phyloP scores from a whole-genome alignment of 2,888 invertebrate species.

The Ctenicera cuprea region DNA sequence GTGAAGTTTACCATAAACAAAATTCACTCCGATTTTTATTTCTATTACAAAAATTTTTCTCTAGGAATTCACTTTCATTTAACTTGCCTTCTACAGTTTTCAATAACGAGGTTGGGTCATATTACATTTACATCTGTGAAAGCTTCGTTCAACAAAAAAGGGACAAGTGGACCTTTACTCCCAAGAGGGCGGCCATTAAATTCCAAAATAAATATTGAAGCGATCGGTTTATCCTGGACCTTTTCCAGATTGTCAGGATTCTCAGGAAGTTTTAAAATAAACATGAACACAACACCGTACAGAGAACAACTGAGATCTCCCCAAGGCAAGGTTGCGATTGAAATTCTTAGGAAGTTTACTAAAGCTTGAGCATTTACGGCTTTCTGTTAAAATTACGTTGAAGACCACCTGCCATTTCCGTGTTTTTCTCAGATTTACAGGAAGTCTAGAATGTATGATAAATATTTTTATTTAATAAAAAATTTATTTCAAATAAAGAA shows the following conservation, averaged over 20 bases:
- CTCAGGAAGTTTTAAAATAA: conserved; percentile 37
- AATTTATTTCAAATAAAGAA: no score
- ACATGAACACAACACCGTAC: conserved; percentile 37
- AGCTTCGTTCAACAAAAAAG: not conserved
- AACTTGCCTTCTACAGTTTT: not conserved
- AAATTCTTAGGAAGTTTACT: conserved; percentile 39
- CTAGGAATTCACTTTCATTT: not conserved
- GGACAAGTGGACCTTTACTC: conserved; percentile 2
- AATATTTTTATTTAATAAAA: no score
- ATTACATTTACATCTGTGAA: not conserved
- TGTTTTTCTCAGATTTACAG: no score
- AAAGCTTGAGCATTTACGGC: conserved; percentile 20
- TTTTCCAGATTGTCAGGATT: conserved; percentile 24
- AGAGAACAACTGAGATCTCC: conserved; percentile 28
- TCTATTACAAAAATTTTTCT: no score
- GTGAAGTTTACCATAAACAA: not conserved
- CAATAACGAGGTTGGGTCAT: not conserved
- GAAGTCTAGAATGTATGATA: no score
- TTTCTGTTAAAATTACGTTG: conserved; percentile 5
- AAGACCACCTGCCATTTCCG: not conserved
- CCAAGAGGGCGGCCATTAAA: conserved; percentile 18
- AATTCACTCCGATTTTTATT: not conserved
- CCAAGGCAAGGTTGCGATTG: conserved; percentile 24
- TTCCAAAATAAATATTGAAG: conserved; percentile 34
- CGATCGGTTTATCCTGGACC: conserved; percentile 38